Evolutionary conservation across 2,113 vertebrate genomes (phyloP).

Genomic region (Seriola quinqueradiata): DNA sequence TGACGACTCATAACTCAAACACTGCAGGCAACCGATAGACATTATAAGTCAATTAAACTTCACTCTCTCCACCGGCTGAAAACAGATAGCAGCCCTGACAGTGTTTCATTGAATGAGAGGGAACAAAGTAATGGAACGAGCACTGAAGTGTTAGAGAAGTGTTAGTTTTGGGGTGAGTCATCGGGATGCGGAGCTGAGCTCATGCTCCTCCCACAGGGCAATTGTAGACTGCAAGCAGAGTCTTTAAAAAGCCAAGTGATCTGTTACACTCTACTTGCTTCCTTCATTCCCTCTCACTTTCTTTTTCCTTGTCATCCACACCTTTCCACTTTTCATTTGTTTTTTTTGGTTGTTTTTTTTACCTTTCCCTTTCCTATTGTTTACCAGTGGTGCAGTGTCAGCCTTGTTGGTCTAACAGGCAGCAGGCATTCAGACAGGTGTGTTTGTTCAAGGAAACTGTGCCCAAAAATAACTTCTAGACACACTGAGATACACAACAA

Average conservation of each 20-base stretch:
- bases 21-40: constrained; percentile 32
- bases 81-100: constrained; percentile 64
- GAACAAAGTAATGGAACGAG: constrained; percentile 62
- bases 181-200: constrained; percentile 49
- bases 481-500: constrained; percentile 57
- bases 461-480: constrained; percentile 72
- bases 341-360: constrained; percentile 53
- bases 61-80: constrained; percentile 45
- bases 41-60: constrained; percentile 74
- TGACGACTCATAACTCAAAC: constrained; percentile 62
- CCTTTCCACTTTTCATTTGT: constrained; percentile 47
- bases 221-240: constrained; percentile 44
- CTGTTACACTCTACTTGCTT: constrained; percentile 32
- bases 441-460: constrained; percentile 63
- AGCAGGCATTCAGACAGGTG: constrained; percentile 63
- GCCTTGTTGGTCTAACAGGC: constrained; percentile 55
- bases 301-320: constrained; percentile 13
- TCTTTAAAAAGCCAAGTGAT: constrained; percentile 38
- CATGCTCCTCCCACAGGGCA: constrained; percentile 55
- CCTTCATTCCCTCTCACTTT: constrained; percentile 4
- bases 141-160: constrained; percentile 63
- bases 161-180: constrained; percentile 77
- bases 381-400: constrained; percentile 56
- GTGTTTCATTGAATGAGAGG: constrained; percentile 61
- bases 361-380: constrained; percentile 25